These are phyloP conservation scores for Griposia aprilina DNA, from an alignment of 2,888 invertebrate species.

Conservation along the genomic window DNA sequence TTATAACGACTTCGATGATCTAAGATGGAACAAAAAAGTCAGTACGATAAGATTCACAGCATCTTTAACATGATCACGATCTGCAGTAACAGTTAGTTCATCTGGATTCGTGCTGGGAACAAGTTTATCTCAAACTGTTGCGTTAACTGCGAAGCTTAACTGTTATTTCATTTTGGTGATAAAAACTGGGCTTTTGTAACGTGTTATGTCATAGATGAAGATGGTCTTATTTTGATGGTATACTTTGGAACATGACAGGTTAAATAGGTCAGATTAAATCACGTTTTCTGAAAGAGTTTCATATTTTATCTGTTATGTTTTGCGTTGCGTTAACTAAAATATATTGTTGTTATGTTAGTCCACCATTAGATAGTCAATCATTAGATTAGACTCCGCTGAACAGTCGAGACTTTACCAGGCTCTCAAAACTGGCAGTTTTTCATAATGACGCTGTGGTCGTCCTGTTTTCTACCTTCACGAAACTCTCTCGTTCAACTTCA, in stretches of 20 bases:
- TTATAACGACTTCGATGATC: not conserved
- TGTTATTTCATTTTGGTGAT: slow-evolving; percentile 30
- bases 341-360: not conserved
- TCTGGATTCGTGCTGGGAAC: slow-evolving; percentile 63
- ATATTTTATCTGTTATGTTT: not conserved
- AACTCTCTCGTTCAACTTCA: not conserved
- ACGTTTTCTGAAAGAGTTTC: not conserved
- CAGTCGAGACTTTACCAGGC: not conserved
- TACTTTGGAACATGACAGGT: not conserved
- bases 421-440: not conserved
- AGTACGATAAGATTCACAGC: slow-evolving; percentile 34
- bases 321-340: not conserved
- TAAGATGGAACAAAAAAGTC: slow-evolving; percentile 38
- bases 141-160: slow-evolving; percentile 44
- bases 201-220: slow-evolving; percentile 35
- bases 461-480: not conserved
- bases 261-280: slow-evolving; percentile 5
- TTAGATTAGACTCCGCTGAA: not conserved
- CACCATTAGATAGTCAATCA: not conserved
- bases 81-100: slow-evolving; percentile 46
- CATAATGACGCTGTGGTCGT: not conserved
- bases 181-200: slow-evolving; percentile 32
- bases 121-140: slow-evolving; percentile 42
- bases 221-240: slow-evolving; percentile 21
- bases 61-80: slow-evolving; percentile 48